These are phyloP conservation scores for Coptotermes formosanus DNA, from an alignment of 1,140 invertebrate species.

Conservation along the genomic window DNA sequence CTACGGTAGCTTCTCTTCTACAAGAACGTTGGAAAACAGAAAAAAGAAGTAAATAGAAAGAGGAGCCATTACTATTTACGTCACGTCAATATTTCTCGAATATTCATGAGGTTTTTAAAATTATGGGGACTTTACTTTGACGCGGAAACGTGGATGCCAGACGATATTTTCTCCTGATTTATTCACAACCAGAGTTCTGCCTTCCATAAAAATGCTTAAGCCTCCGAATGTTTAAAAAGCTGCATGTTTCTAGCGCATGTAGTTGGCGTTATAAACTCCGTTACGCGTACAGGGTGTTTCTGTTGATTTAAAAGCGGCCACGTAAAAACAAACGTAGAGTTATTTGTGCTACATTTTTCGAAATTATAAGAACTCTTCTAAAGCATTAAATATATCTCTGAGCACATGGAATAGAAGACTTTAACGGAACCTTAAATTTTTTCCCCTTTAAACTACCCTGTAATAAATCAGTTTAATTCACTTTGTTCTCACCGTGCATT, in stretches of 20 bases:
- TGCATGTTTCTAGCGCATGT: neutral
- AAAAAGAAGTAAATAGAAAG: neutral
- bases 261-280: too few species aligned
- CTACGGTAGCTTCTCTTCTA: neutral
- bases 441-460: too few species aligned
- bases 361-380: too few species aligned
- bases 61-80: slow-evolving; percentile 22
- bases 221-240: neutral
- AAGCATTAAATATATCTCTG: too few species aligned
- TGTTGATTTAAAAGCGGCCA: too few species aligned
- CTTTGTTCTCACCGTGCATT: too few species aligned
- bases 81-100: slow-evolving; percentile 26
- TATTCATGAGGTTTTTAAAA: slow-evolving; percentile 29
- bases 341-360: too few species aligned
- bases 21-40: neutral
- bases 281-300: too few species aligned
- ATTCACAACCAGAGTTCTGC: neutral
- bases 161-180: neutral
- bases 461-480: too few species aligned
- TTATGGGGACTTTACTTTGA: slow-evolving; percentile 23
- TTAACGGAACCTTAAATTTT: too few species aligned
- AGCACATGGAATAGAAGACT: too few species aligned
- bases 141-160: neutral
- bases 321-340: too few species aligned
- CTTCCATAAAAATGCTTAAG: neutral